phyloP scores from a whole-genome alignment of 2,797 vertebrate genomes.

The Lutjanus argentimaculatus region DNA sequence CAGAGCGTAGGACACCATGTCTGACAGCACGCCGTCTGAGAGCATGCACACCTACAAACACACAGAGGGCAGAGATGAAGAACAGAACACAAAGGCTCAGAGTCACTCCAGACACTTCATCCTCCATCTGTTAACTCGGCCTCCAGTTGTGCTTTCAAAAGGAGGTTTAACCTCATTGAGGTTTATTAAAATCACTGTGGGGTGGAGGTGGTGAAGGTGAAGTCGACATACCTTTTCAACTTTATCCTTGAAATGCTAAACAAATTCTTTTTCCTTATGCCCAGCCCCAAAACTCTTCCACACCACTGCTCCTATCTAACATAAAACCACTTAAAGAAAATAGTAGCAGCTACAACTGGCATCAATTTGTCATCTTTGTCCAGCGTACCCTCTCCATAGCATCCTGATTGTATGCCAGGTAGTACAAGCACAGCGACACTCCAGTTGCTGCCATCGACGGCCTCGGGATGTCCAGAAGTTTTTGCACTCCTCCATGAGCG shows the following conservation, averaged over 20 bases:
- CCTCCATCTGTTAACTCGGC: not conserved
- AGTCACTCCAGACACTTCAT: not conserved
- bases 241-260: too few species aligned
- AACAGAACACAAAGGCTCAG: not conserved
- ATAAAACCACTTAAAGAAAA: too few species aligned
- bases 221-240: too few species aligned
- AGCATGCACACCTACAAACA: conserved; percentile 91
- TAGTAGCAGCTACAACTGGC: not conserved
- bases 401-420: conserved; percentile 97
- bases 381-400: conserved; percentile 94
- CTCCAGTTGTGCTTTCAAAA: not conserved
- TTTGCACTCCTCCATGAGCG: conserved; percentile 94
- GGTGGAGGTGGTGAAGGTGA: too few species aligned
- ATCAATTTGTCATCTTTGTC: not conserved
- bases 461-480: conserved; percentile 93
- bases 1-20: conserved; percentile 93
- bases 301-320: too few species aligned
- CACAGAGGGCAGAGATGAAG: not conserved
- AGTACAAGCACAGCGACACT: conserved; percentile 96
- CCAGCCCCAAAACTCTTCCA: too few species aligned
- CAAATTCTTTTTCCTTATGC: too few species aligned
- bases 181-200: too few species aligned
- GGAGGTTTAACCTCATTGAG: too few species aligned
- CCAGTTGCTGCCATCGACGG: conserved; percentile 98
- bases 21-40: conserved; percentile 90